phyloP scores from a whole-genome alignment of 2,888 invertebrate genomes.

The Epinotia nisella region DNA sequence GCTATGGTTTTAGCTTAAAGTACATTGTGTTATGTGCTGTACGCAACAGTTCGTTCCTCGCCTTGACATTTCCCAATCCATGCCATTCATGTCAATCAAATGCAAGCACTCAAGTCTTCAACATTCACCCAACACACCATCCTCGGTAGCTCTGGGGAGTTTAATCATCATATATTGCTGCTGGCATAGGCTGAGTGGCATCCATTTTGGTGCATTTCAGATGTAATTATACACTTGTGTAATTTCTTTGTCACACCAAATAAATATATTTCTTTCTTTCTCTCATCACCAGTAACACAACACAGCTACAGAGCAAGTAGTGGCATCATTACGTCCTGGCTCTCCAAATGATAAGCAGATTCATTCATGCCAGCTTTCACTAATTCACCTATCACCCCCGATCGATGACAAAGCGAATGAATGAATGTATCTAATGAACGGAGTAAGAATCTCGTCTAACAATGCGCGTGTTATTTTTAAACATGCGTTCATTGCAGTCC shows the following conservation, averaged over 20 bases:
- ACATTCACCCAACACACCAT: neutral
- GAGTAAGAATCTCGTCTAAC: neutral
- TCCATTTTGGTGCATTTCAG: no score
- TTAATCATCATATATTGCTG: no score
- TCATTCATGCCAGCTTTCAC: neutral
- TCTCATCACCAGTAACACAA: no score
- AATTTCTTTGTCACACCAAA: no score
- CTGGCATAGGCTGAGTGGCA: no score
- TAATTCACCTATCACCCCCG: neutral
- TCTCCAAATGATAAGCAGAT: neutral
- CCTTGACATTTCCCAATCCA: conserved; percentile 15
- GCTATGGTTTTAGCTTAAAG: no score
- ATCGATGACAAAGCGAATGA: neutral
- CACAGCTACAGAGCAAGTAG: no score
- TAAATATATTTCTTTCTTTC: no score
- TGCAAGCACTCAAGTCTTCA: neutral
- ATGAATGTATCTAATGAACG: neutral
- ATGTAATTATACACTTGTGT: no score
- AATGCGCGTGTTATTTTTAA: neutral
- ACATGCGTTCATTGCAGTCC: conserved; percentile 7
- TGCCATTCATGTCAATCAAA: neutral
- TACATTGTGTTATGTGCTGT: neutral
- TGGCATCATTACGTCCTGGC: no score
- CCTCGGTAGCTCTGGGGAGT: no score
- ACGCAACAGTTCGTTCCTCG: neutral